Evolutionary conservation across 1,140 invertebrate species (phyloP).

Genomic region (Diachasmimorpha longicaudata): DNA sequence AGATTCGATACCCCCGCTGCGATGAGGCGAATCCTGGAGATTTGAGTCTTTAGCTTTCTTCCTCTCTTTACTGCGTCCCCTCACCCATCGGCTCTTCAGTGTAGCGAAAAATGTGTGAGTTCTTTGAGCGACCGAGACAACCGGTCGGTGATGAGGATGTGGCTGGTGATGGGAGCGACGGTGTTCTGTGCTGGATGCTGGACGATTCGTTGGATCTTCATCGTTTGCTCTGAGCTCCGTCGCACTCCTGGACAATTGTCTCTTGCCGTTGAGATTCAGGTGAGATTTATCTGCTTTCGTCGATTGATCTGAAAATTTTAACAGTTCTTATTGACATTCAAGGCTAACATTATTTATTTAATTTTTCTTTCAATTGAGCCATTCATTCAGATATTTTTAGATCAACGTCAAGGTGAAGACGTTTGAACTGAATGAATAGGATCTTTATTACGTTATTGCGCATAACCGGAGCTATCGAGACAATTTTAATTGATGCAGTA

Average conservation of each 20-base stretch:
- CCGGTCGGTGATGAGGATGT: constrained; percentile 48
- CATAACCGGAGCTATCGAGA: not conserved
- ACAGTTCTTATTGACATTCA: not conserved
- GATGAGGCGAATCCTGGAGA: constrained; percentile 41
- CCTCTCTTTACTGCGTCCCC: constrained; percentile 69
- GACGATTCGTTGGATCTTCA: constrained; percentile 31
- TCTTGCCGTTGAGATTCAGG: constrained; percentile 51
- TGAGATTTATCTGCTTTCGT: constrained; percentile 40
- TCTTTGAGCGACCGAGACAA: constrained; percentile 69
- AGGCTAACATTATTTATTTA: not conserved
- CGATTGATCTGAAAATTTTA: constrained; percentile 31
- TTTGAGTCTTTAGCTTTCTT: constrained; percentile 52
- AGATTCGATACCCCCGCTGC: constrained; percentile 58
- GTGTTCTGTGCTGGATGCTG: constrained; percentile 19
- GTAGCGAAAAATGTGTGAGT: constrained; percentile 76
- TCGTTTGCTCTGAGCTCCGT: constrained; percentile 52
- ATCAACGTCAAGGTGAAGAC: not conserved
- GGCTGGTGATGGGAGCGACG: constrained; percentile 35
- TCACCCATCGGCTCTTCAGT: constrained; percentile 71
- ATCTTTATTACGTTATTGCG: not conserved
- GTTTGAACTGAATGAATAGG: not conserved
- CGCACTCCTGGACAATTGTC: constrained; percentile 59
- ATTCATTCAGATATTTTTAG: not conserved
- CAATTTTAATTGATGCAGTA: not conserved
- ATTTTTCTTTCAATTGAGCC: no score